phyloP scores from a whole-genome alignment of 2,888 invertebrate genomes.

The Watsonalla binaria region DNA sequence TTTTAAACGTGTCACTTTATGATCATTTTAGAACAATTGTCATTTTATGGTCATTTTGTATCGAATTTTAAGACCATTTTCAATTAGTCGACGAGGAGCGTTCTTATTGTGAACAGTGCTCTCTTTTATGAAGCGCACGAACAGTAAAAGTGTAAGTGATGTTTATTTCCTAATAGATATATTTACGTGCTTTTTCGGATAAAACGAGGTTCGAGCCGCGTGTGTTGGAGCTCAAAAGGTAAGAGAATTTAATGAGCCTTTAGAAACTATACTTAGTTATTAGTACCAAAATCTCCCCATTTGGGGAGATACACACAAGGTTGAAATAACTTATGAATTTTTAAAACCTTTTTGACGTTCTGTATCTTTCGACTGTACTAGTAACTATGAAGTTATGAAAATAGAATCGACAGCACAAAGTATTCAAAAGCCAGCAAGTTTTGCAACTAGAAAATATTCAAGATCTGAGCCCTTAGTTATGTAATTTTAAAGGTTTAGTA shows the following conservation, averaged over 20 bases:
- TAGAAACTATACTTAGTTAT: neutral
- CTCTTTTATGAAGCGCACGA: too few species aligned
- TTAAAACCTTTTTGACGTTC: neutral
- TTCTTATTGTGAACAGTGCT: too few species aligned
- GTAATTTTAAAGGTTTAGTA: neutral
- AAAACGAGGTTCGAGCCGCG: neutral
- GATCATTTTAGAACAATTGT: too few species aligned
- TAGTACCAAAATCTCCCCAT: neutral
- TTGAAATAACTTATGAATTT: neutral
- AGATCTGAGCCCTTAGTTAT: neutral
- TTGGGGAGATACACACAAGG: neutral
- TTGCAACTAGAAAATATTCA: neutral
- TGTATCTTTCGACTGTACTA: neutral
- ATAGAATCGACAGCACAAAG: neutral
- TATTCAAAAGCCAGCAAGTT: neutral
- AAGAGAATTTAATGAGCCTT: neutral
- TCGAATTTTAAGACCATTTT: too few species aligned
- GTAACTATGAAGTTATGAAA: neutral
- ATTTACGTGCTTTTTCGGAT: too few species aligned
- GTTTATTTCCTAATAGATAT: too few species aligned
- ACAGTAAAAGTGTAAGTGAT: too few species aligned
- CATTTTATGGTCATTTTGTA: too few species aligned
- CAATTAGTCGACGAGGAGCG: too few species aligned
- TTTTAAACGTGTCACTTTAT: too few species aligned
- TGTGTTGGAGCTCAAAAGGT: neutral